These are phyloP conservation scores for Sesia bembeciformis DNA, from an alignment of 2,888 invertebrate genomes.

Conservation along the genomic window DNA sequence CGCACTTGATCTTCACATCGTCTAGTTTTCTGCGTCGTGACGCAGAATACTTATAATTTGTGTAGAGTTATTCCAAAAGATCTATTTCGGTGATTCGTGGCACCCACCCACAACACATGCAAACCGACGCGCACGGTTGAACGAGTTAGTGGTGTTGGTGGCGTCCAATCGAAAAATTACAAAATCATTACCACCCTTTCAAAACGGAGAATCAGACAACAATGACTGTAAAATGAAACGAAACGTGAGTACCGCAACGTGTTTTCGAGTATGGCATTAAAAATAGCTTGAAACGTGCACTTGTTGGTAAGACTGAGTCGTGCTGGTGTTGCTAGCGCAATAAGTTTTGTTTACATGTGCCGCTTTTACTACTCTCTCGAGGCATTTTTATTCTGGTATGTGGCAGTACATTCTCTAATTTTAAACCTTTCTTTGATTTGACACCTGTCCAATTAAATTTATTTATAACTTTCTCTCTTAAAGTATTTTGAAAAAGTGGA, in stretches of 20 bases:
- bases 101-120: constrained; percentile 48
- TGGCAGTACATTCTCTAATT: neutral
- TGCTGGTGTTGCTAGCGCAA: constrained; percentile 32
- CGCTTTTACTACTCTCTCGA: neutral
- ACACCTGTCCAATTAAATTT: neutral
- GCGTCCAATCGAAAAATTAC: constrained; percentile 4
- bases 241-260: constrained; percentile 52
- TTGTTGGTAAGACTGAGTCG: constrained; percentile 29
- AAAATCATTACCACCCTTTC: constrained; percentile 1
- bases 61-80: constrained; percentile 68
- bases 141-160: constrained; percentile 42
- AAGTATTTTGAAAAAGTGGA: neutral
- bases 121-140: constrained; percentile 44
- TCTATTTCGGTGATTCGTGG: constrained; percentile 64
- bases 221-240: constrained; percentile 56
- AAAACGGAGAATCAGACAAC: constrained; percentile 5
- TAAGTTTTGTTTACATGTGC: constrained; percentile 44
- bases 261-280: neutral
- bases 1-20: constrained; percentile 60
- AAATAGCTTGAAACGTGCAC: constrained; percentile 6
- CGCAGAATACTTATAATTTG: constrained; percentile 66
- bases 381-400: neutral
- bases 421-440: neutral
- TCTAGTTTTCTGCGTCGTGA: constrained; percentile 46
- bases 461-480: too few species aligned